These are phyloP conservation scores for Clusia tigrina DNA, from an alignment of 2,888 invertebrate genomes.

Conservation along the genomic window DNA sequence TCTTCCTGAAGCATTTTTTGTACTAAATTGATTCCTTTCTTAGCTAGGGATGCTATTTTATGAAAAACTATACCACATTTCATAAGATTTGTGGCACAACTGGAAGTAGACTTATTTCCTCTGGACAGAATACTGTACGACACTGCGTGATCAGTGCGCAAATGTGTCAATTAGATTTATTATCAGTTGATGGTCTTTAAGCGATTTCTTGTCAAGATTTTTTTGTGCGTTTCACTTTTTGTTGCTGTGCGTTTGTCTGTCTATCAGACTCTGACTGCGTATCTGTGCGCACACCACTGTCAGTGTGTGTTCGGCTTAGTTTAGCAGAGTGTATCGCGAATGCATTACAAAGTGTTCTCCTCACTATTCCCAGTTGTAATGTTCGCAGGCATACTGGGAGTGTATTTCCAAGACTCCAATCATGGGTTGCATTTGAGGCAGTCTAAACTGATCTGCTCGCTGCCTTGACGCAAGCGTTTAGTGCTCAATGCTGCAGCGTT, in stretches of 20 bases:
- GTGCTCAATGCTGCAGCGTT: constrained; percentile 20
- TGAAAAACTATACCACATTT: too few relatives aligned
- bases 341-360: constrained; percentile 40
- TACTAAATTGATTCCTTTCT: too few relatives aligned
- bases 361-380: constrained; percentile 38
- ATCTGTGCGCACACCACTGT: constrained; percentile 36
- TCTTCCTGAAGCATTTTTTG: too few relatives aligned
- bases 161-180: constrained; percentile 65
- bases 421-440: constrained; percentile 25
- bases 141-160: constrained; percentile 38
- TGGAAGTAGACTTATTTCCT: too few relatives aligned
- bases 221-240: constrained; percentile 18
- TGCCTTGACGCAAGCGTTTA: constrained; percentile 46
- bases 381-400: constrained; percentile 28
- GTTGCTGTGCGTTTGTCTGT: constrained; percentile 24
- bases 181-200: constrained; percentile 57
- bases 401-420: neutral
- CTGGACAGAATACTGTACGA: neutral
- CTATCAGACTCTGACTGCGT: constrained; percentile 24
- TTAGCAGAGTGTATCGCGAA: constrained; percentile 36
- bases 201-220: constrained; percentile 44
- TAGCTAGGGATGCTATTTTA: too few relatives aligned
- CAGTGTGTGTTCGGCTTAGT: constrained; percentile 28
- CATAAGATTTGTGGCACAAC: too few relatives aligned
- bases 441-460: constrained; percentile 21